Evolutionary conservation across 2,113 vertebrate species (phyloP), one percentile per base, ranked within the genome.

Genomic region (Brachyhypopomus occidentalis): DNA sequence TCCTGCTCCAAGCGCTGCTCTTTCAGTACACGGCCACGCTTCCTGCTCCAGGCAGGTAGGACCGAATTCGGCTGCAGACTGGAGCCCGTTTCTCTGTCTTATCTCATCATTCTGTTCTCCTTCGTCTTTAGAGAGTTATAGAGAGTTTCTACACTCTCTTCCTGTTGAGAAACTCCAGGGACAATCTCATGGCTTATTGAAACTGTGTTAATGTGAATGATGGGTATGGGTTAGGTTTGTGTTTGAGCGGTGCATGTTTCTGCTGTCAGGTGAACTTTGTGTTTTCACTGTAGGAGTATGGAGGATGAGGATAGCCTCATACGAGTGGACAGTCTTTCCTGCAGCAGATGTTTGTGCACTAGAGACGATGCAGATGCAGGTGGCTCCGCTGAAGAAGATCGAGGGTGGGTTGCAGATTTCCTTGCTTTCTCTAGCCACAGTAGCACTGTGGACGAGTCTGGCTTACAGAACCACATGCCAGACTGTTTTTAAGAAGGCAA

Each of bases 11-110:
- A 64, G 72, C 74, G 12, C 84, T 89, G 75, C 59, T 93, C 77
- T 72, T 93, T 79, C 82, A 91, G 73, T n/a, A 85, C 77, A 64
- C 83, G 4, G 72, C 85, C 34, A 82, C 90, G 55, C 85, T 91
- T 83, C 90, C 93, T 77, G 82, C 87, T 75, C 70, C 73, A 45
- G 79, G 78, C 79, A 89, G 91, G 92, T 94, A 90, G 3, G n/a
- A 0, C 6, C 56, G 22, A 5, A 14, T 48, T 66, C 52, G 23
- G 0, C 17, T 36, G 52, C 12, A 55, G 59, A 55, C 19, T 75
- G 6, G 19, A 59, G 23, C 8, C 27, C 12, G 41, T 4, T 14
- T 27, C 3, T 62, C 22, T 1, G 9, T 30, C 25, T 52, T 16
- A 6, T 1, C 27, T 7, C 6, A 36, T 7, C 25, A 25, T 63